Evolutionary conservation across 2,888 invertebrate species (phyloP), one percentile per base, ranked within the genome.

Genomic region (Erynnis tages): DNA sequence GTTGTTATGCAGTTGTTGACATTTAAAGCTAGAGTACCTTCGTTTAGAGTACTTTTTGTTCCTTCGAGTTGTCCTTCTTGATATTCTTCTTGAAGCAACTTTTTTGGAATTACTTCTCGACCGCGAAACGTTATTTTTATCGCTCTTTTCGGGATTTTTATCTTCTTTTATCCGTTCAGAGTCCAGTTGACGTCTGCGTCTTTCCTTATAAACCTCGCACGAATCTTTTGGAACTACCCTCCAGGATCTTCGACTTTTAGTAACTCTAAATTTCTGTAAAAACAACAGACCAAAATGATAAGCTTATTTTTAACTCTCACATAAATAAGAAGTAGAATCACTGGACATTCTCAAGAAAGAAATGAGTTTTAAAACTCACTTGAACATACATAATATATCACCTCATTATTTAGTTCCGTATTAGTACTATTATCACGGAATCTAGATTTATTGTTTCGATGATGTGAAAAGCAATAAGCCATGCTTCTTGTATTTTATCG

Each of bases 141-240:
- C 48, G 3, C 52, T 38, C n/a, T 21, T 38, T 38, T 54, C 17
- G 14, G n/a, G n/a, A n/a, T 55, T 8, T 43, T 41, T 53, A 30
- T 45, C 41, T 8, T 21, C 21, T 2, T 43, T 54, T 6, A 6
- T 38, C 16, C 29, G 25, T 5, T 35, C 35, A 17, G 16, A 8
- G 16, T 59, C 43, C 0, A 43, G 38, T 53, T 60, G 53, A 0
- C 70, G 67, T 46, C 59, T 68, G 2, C 61, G 68, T 3, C 76
- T 67, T 4, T 71, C 62, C 53, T 65, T 79, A 37, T 82, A 76
- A 6, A 83, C 66, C 55, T 82, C 80, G 25, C 74, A 71, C 0
- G 84, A 84, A 53, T 84, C 84, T 64, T 76, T 82, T 0, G 82
- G 82, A 13, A 79, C 44, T 0, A 83, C 57, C 53, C 69, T 77